These are phyloP conservation scores for Temnothorax nylanderi DNA, from an alignment of 1,140 invertebrate genomes.

Conservation along the genomic window DNA sequence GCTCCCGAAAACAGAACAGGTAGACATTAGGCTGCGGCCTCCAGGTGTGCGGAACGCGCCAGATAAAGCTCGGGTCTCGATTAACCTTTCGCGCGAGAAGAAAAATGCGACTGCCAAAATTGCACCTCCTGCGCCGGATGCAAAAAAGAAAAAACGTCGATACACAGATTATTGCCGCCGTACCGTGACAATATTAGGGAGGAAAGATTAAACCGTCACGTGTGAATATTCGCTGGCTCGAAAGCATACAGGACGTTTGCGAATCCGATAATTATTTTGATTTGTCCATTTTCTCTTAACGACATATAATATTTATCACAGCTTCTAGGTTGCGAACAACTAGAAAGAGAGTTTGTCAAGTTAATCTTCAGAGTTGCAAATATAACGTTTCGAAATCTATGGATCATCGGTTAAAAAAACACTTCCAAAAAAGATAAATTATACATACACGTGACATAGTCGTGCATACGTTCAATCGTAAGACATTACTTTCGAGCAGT, in stretches of 20 bases:
- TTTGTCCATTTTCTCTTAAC: background rate
- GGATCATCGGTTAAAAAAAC: background rate
- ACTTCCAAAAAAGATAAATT: background rate
- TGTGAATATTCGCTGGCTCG: background rate
- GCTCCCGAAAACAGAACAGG: slow-evolving; percentile 73
- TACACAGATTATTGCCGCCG: slow-evolving; percentile 32
- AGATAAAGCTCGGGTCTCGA: slow-evolving; percentile 72
- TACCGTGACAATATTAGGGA: slow-evolving; percentile 48
- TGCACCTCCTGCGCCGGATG: slow-evolving; percentile 46
- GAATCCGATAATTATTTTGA: background rate
- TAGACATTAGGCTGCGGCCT: slow-evolving; percentile 73
- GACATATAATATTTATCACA: background rate
- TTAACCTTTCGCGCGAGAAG: slow-evolving; percentile 74
- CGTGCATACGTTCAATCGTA: background rate
- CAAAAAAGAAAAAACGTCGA: slow-evolving; percentile 33
- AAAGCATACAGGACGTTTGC: too few relatives aligned
- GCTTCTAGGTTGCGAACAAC: too few relatives aligned
- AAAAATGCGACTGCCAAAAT: slow-evolving; percentile 72
- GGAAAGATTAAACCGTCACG: slow-evolving; percentile 35
- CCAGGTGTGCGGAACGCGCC: slow-evolving; percentile 73
- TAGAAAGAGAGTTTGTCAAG: too few relatives aligned
- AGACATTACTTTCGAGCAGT: slow-evolving; percentile 2
- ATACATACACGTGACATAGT: background rate
- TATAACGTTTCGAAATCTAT: background rate
- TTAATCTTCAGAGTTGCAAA: background rate